Evolutionary conservation across 1,140 invertebrate species (phyloP), one percentile per base, ranked within the genome.

Genomic region (Neodiprion pinetum): DNA sequence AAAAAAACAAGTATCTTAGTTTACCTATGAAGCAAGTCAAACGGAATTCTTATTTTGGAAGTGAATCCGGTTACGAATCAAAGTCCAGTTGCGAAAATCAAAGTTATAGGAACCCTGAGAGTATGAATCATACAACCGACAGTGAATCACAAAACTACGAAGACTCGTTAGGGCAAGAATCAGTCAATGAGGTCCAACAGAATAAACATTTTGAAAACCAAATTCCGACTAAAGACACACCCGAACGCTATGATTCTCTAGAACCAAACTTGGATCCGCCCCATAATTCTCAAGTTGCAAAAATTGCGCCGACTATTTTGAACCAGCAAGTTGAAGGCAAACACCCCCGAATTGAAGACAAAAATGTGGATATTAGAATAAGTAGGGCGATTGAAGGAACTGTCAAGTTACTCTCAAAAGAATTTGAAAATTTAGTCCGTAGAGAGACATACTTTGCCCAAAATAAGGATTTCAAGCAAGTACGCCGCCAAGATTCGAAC

Each of bases 321-420:
- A 80, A 10, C 70, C 9, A 11, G 14, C 70, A 75, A n/a, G 74
- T 50, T 21, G 67, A 74, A 70, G 74, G 53, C 14, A 72, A 67
- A 8, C 61, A 70, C 73, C 76, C 72, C 47, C 75, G 79, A 53
- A 48, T 77, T 12, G 79, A 82, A 53, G 72, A 71, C n/a, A 61
- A 61, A 0, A 86, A 78, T 48, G 81, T 87, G 10, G 83, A 87
- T 48, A 76, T 85, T 0, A 80, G 85, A 40, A 86, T 88, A 74
- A 84, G 81, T 1, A 70, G 84, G 9, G 87, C 86, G 0, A 87
- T 88, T 67, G 86, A 86, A 53, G 87, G 87, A 3, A 88, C 87
- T 1, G 87, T 88, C 0, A 88, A 88, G 72, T 23, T 88, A 47
- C 76, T 88, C 0, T 88, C 87, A 0, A 85, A 85, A 28, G 87